phyloP scores from a whole-genome alignment of 2,113 vertebrate species.

The Hippoglossus stenolepis region DNA sequence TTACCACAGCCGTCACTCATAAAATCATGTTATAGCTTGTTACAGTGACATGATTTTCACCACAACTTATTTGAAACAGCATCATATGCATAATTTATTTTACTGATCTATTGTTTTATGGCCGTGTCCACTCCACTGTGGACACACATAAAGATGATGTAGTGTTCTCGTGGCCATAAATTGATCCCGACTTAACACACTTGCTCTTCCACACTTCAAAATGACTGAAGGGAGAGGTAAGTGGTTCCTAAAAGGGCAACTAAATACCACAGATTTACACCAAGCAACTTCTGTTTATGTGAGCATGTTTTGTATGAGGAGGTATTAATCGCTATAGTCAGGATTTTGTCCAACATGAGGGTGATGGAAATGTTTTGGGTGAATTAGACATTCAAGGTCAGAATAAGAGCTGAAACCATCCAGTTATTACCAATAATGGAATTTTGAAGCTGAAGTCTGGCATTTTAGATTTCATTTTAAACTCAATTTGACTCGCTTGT shows the following conservation, averaged over 20 bases:
- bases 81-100: too few relatives aligned
- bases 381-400: too few relatives aligned
- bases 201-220: not conserved
- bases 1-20: not conserved
- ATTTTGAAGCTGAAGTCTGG: too few relatives aligned
- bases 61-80: not conserved
- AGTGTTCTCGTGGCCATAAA: not conserved
- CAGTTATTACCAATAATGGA: too few relatives aligned
- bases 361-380: too few relatives aligned
- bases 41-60: not conserved
- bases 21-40: not conserved
- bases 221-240: not conserved
- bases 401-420: too few relatives aligned
- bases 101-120: too few relatives aligned
- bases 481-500: too few relatives aligned
- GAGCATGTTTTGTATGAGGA: not conserved
- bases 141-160: not conserved
- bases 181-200: not conserved
- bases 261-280: conserved; percentile 9
- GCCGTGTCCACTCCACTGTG: not conserved
- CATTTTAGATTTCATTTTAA: too few relatives aligned
- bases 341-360: too few relatives aligned
- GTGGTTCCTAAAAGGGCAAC: not conserved
- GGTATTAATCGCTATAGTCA: not conserved
- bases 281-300: not conserved